These are phyloP conservation scores for Colossoma macropomum DNA, from an alignment of 2,113 vertebrate species.

Conservation along the genomic window DNA sequence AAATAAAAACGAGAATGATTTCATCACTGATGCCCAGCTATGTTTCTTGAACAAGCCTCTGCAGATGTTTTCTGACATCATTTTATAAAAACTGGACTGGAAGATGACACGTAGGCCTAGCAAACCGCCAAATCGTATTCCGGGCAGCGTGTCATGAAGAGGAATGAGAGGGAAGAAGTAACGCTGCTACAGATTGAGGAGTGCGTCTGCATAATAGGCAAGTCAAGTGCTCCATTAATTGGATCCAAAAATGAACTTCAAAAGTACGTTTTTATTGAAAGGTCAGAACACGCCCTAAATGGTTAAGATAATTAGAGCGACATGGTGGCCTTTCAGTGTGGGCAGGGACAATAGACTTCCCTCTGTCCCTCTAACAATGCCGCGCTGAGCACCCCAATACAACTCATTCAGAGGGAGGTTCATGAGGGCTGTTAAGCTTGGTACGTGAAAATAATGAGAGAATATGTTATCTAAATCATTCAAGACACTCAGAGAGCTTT, in stretches of 20 bases:
- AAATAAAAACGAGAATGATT: not conserved
- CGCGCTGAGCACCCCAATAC: conserved; percentile 8
- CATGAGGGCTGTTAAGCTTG: conserved; percentile 10
- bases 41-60: not conserved
- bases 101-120: not conserved
- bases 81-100: not conserved
- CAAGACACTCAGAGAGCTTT: not conserved
- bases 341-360: conserved; percentile 28
- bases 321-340: conserved; percentile 1
- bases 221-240: conserved; percentile 48
- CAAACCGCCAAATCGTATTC: conserved; percentile 8
- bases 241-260: conserved; percentile 45
- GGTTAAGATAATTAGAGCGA: conserved; percentile 33
- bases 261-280: conserved; percentile 35
- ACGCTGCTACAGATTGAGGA: conserved; percentile 19
- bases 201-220: conserved; percentile 29
- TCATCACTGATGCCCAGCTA: not conserved
- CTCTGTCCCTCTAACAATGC: conserved; percentile 30
- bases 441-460: conserved; percentile 6
- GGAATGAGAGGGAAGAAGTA: not conserved
- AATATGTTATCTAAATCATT: conserved; percentile 39
- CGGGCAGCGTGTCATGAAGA: not conserved
- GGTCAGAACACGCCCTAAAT: conserved; percentile 39
- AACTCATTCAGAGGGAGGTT: conserved; percentile 1
- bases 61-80: conserved; percentile 9